Conservation (phyloP, 2,888 invertebrate genomes). For the Ophonus ardosiacus region DNA sequence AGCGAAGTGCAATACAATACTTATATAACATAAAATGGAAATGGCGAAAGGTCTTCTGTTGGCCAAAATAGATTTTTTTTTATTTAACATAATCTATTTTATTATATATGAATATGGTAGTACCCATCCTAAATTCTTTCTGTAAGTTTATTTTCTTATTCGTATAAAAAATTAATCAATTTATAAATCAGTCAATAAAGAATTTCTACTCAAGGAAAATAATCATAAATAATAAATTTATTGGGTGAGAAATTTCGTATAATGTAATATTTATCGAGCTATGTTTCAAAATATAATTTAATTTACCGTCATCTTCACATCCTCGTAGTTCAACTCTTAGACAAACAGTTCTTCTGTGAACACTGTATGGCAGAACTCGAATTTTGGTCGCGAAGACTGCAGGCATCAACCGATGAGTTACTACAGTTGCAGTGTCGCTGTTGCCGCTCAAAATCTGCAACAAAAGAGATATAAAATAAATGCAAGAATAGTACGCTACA, state of each 20-base stretch:
- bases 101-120: background rate
- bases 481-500: too few relatives aligned
- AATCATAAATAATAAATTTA: background rate
- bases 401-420: conserved; percentile 82
- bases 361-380: conserved; percentile 85
- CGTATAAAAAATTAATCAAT: background rate
- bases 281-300: background rate
- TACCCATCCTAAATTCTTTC: background rate
- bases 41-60: too few relatives aligned
- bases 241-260: background rate
- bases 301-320: conserved; percentile 82
- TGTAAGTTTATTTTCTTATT: background rate
- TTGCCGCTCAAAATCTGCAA: conserved; percentile 85
- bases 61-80: too few relatives aligned
- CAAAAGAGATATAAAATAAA: conserved; percentile 61
- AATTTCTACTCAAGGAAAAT: background rate
- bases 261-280: background rate
- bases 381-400: conserved; percentile 85
- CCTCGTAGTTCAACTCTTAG: conserved; percentile 86
- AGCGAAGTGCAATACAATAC: too few relatives aligned
- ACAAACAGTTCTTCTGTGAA: conserved; percentile 85
- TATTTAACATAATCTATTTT: too few relatives aligned
- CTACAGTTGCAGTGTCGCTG: conserved; percentile 84
- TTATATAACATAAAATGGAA: too few relatives aligned
- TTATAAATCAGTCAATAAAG: conserved; percentile 11